Evolutionary conservation across 1,140 invertebrate species (phyloP), one percentile per base, ranked within the genome.

Genomic region (Calosoma granatense): DNA sequence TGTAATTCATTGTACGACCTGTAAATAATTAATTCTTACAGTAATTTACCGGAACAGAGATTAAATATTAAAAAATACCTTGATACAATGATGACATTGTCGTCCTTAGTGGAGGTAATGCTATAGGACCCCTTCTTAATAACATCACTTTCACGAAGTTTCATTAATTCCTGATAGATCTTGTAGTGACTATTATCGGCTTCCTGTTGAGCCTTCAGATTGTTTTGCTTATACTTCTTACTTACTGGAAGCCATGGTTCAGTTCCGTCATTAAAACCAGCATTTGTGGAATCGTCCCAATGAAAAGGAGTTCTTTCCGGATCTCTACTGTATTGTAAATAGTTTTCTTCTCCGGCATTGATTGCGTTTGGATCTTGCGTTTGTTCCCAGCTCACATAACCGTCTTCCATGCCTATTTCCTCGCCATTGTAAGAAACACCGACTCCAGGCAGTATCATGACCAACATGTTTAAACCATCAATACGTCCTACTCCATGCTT

Each of bases 351-450:
- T 4, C 64, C 66, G 20, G 47, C 64, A 39, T 61, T 60, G 26
- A 57, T 63, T 36, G 59, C 68, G 12, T 59, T 54, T 11, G 70
- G 70, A 52, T 63, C 60, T 14, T 39, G 17, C 14, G 61, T 64
- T 63, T 63, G 74, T 56, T 76, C 72, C 72, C 75, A 80, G 54
- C 71, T 72, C n/a, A 82, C 73, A 51, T 66, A 79, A 1, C 74
- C 76, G 67, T 87, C 76, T 53, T 71, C 70, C 80, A 88, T 85
- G 0, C 82, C 86, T 20, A 88, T 80, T 65, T 89, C 87, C 66
- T 88, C 86, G 3, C 86, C 86, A 66, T 87, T 83, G 68, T 88
- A 89, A 11, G 81, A 80, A 39, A 87, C 75, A 3, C 81, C 75
- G 1, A 84, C 82, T 3, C 86, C 86, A 15, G 83, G 83, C n/a